phyloP scores from a whole-genome alignment of 2,797 vertebrate genomes.

The Dendrocincla tyrannina region DNA sequence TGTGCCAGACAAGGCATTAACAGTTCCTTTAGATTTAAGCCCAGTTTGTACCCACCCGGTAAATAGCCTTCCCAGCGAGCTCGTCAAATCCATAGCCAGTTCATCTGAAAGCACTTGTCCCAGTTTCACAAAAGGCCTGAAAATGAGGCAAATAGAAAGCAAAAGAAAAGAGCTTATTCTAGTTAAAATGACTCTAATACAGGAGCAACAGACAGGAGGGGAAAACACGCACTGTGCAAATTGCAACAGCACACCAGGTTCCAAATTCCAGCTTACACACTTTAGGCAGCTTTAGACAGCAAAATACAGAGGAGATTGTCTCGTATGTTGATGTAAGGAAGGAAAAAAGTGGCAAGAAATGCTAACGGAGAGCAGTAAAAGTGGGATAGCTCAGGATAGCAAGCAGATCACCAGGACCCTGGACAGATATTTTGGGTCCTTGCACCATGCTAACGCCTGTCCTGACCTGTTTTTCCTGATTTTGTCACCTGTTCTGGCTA shows the following conservation, averaged over 20 bases:
- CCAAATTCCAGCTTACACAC: not conserved
- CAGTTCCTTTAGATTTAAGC: conserved; percentile 37
- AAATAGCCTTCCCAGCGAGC: conserved; percentile 47
- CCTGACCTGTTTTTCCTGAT: not conserved
- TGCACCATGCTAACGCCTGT: not conserved
- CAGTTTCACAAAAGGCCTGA: conserved; percentile 40
- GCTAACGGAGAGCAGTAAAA: not conserved
- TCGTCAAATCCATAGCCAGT: conserved; percentile 6
- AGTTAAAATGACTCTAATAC: not conserved
- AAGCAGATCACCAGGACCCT: not conserved
- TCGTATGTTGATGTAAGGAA: not conserved
- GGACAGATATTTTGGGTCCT: not conserved
- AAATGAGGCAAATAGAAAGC: conserved; percentile 32
- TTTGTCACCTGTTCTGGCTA: not conserved
- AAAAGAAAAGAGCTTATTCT: not conserved
- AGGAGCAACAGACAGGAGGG: not conserved
- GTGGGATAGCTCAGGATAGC: not conserved
- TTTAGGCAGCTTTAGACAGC: not conserved
- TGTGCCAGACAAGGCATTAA: conserved; percentile 47
- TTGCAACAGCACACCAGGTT: not conserved
- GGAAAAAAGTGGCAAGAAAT: not conserved
- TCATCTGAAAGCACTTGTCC: conserved; percentile 43
- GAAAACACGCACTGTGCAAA: not conserved
- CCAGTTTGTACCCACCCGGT: conserved; percentile 7
- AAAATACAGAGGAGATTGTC: not conserved